phyloP scores from a whole-genome alignment of 2,888 invertebrate genomes.

The Molorchus minor region DNA sequence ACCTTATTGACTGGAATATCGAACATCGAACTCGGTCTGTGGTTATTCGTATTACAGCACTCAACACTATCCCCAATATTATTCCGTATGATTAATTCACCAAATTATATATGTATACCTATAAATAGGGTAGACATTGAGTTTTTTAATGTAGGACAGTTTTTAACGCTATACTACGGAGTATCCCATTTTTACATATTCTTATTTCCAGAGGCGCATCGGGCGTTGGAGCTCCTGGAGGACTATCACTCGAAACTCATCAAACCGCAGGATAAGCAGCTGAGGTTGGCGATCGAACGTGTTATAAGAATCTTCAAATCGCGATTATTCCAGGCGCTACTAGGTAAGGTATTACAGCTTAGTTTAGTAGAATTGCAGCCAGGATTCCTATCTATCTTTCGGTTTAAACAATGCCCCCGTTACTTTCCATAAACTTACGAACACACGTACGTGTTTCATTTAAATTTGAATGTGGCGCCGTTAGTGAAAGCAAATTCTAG shows the following conservation, averaged over 20 bases:
- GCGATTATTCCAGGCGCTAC: constrained; percentile 94
- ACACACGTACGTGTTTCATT: too few relatives aligned
- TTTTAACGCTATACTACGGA: too few relatives aligned
- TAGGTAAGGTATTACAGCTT: constrained; percentile 91
- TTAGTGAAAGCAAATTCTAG: too few relatives aligned
- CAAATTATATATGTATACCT: too few relatives aligned
- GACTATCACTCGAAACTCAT: constrained; percentile 96
- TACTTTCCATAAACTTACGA: too few relatives aligned
- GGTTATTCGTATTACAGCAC: neutral
- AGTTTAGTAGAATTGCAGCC: neutral
- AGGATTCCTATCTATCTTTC: neutral
- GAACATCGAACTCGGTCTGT: too few relatives aligned
- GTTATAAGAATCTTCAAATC: constrained; percentile 99
- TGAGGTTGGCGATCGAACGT: constrained; percentile 94
- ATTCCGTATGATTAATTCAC: neutral
- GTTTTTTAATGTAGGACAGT: too few relatives aligned
- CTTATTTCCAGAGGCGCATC: constrained; percentile 85
- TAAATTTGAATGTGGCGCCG: too few relatives aligned
- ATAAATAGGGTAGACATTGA: too few relatives aligned
- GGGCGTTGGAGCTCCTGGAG: constrained; percentile 97
- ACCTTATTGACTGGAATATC: too few relatives aligned
- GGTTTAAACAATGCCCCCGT: too few relatives aligned
- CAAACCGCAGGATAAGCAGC: constrained; percentile 93
- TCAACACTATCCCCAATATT: neutral
- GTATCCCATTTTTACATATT: neutral